phyloP scores from a whole-genome alignment of 2,888 invertebrate species.

The Lithophane semibrunnea region DNA sequence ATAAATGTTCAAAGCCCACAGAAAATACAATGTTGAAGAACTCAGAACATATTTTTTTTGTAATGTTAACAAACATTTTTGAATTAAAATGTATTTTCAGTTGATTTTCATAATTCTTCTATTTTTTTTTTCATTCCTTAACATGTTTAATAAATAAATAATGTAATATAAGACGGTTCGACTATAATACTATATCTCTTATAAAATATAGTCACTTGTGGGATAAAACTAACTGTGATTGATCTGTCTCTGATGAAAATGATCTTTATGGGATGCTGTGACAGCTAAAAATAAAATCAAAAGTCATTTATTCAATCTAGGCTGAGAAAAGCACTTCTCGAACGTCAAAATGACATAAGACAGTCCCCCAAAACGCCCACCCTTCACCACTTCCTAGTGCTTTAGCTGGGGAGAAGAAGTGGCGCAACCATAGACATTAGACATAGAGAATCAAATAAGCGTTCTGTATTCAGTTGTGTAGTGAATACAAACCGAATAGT shows the following conservation, averaged over 20 bases:
- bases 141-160: conserved; percentile 18
- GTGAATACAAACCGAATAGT: too few relatives aligned
- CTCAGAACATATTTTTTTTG: not conserved
- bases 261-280: conserved; percentile 47
- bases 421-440: too few relatives aligned
- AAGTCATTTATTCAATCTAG: not conserved
- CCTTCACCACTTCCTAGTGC: not conserved
- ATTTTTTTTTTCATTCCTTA: conserved; percentile 39
- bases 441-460: too few relatives aligned
- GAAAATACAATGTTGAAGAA: too few relatives aligned
- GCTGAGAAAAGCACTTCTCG: not conserved
- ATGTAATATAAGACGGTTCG: conserved; percentile 15
- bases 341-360: not conserved
- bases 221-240: conserved; percentile 60
- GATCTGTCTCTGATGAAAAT: conserved; percentile 36
- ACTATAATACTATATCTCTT: conserved; percentile 10
- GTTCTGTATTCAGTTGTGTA: too few relatives aligned
- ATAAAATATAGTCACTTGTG: conserved; percentile 44
- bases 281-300: not conserved
- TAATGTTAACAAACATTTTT: not conserved
- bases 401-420: not conserved
- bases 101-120: conserved; percentile 21
- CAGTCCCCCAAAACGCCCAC: not conserved
- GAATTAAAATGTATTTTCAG: not conserved
- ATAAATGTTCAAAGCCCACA: not conserved